Evolutionary conservation across 2,888 invertebrate species (phyloP), one percentile per base, ranked within the genome.

Genomic region (Frankliniella intonsa): DNA sequence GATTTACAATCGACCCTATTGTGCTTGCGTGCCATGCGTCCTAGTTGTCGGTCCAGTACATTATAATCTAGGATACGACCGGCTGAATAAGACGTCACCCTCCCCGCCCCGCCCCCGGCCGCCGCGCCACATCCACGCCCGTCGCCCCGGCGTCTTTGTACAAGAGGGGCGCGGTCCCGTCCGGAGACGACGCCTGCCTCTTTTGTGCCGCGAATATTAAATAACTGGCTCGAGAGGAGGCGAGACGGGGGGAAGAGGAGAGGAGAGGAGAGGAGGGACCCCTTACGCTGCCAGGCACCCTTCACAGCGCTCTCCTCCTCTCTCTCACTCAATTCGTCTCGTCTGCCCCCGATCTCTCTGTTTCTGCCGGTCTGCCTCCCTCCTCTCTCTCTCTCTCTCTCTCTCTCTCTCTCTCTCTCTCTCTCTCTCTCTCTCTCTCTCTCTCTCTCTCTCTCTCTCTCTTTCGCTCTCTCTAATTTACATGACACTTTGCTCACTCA

Each of bases 361-460:
- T 69, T 5, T 38, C 38, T 38, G n/a, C n/a, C n/a, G n/a, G n/a
- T n/a, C 10, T n/a, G n/a, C n/a, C 49, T 50, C 17, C 27, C 14
- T 62, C 49, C 17, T n/a, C 55, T 11, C 80, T 49, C 81, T 49
- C 80, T 27, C 27, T 80, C 62, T 79, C 79, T 62, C 80, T 69
- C 79, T 79, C 82, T 69, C 38, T 38, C 38, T 38, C 38, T 51
- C 50, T 76, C 55, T 81, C 25, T 80, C 81, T 49, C 81, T 65
- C 81, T 76, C 82, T 81, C 79, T 69, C 49, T 81, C 27, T 25
- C 27, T 22, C 80, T 80, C n/a, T 38, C 38, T 38, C 38, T 38
- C 38, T 38, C 38, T 38, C 38, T 38, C 38, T 22, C 80, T 25
- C 2, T 65, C 79, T 5, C 38, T 38, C 38, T 5, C 38, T 38